phyloP scores from a whole-genome alignment of 2,797 vertebrate species.

The Pelodytes ibericus region DNA sequence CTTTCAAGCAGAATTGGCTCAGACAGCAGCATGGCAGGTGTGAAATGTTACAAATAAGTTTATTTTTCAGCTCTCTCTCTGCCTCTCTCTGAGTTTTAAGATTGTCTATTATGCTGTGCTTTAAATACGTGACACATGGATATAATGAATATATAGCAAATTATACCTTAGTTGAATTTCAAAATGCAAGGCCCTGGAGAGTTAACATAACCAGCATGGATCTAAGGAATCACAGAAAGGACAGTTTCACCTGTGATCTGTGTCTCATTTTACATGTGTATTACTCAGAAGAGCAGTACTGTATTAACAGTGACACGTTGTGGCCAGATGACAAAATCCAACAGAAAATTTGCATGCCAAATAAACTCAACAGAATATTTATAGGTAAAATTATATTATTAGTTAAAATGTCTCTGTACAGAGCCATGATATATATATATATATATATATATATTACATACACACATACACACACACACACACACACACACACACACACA shows the following conservation, averaged over 20 bases:
- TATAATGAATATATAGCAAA: conserved; percentile 2
- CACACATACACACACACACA: too few species aligned
- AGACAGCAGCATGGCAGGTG: background rate
- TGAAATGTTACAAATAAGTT: background rate
- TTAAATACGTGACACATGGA: background rate
- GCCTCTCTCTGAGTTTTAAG: background rate
- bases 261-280: background rate
- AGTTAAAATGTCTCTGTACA: too few species aligned
- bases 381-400: too few species aligned
- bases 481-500: too few species aligned
- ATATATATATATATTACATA: too few species aligned
- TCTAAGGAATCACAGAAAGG: background rate
- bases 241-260: background rate
- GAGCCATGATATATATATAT: too few species aligned
- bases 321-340: background rate
- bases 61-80: background rate
- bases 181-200: conserved; percentile 1
- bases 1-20: background rate
- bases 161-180: conserved; percentile 3
- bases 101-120: background rate
- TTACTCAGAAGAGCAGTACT: background rate
- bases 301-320: conserved; percentile 13
- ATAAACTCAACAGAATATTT: too few species aligned
- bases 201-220: background rate
- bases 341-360: background rate